phyloP scores from a whole-genome alignment of 1,140 invertebrate species.

The Penaeus japonicus region DNA sequence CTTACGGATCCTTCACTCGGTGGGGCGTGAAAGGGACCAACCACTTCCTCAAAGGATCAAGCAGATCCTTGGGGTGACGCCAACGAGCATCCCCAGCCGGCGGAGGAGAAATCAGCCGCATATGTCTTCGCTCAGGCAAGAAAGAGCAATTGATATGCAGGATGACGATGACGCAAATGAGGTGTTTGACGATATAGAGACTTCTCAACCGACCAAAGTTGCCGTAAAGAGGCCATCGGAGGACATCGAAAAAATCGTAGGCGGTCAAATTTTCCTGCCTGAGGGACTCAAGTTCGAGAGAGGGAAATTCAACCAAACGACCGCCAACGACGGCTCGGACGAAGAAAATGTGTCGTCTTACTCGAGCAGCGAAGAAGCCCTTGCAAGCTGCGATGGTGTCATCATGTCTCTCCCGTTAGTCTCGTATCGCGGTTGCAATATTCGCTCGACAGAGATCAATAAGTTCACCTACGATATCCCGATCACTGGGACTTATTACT shows the following conservation, averaged over 20 bases:
- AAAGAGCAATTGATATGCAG: neutral
- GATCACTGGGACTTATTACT: constrained; percentile 65
- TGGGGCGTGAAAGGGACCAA: neutral
- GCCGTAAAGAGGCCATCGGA: constrained; percentile 69
- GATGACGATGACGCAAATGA: constrained; percentile 22
- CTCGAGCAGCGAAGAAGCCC: constrained; percentile 77
- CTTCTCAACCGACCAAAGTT: neutral
- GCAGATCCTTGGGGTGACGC: neutral
- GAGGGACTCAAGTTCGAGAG: constrained; percentile 58
- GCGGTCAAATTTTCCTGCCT: constrained; percentile 31
- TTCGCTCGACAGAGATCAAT: constrained; percentile 33
- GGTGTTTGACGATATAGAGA: constrained; percentile 20
- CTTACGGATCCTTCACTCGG: constrained; percentile 27
- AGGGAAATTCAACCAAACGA: constrained; percentile 60
- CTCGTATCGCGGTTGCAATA: constrained; percentile 66
- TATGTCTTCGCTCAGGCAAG: neutral
- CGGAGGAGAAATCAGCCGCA: neutral
- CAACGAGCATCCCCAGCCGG: neutral
- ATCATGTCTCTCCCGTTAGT: constrained; percentile 76
- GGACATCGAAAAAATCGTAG: constrained; percentile 57
- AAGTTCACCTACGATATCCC: constrained; percentile 52
- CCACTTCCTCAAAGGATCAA: constrained; percentile 10
- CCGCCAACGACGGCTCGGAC: constrained; percentile 63
- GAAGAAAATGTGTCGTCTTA: constrained; percentile 83
- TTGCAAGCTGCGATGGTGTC: constrained; percentile 76